A percentile compares a stretch with the other conserved stretches of the same genome.
Conservation (phyloP, 2,113 vertebrate species). For the Brachionichthys hirsutus region DNA sequence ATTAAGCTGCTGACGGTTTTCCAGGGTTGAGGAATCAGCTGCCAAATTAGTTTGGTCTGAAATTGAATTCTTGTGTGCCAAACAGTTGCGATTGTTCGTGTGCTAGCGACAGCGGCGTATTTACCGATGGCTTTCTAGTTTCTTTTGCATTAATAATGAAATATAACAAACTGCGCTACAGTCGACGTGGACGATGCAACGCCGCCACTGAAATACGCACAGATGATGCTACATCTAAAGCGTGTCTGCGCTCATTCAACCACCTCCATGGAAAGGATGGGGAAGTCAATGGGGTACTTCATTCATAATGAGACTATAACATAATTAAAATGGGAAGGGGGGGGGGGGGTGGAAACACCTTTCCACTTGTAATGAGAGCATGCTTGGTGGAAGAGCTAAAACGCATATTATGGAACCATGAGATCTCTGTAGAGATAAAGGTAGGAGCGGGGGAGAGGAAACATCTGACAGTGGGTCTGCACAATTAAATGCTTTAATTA, state of each 20-base stretch:
- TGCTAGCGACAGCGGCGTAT: too few species aligned
- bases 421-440: slow-evolving; percentile 90
- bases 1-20: too few species aligned
- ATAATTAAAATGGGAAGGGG: slow-evolving; percentile 74
- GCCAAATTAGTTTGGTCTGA: too few species aligned
- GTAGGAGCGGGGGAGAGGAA: slow-evolving; percentile 70
- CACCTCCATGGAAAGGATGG: slow-evolving; percentile 66
- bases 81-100: too few species aligned
- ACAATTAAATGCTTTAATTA: slow-evolving; percentile 99
- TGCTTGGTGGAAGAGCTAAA: slow-evolving; percentile 70
- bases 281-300: slow-evolving; percentile 75
- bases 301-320: slow-evolving; percentile 72
- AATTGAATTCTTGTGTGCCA: too few species aligned
- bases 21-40: too few species aligned
- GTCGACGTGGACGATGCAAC: slow-evolving; percentile 11
- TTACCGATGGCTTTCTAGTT: too few species aligned
- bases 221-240: slow-evolving; percentile 62
- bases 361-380: slow-evolving; percentile 80
- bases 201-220: slow-evolving; percentile 47
- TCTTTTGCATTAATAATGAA: slow-evolving; percentile 3
- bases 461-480: slow-evolving; percentile 93
- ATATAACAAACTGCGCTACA: neutral
- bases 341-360: slow-evolving; percentile 67
- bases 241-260: slow-evolving; percentile 57
- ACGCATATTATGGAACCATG: slow-evolving; percentile 77